Base-by-base conservation (phyloP, 1,140 invertebrate genomes). In the Theocolax elegans region DNA sequence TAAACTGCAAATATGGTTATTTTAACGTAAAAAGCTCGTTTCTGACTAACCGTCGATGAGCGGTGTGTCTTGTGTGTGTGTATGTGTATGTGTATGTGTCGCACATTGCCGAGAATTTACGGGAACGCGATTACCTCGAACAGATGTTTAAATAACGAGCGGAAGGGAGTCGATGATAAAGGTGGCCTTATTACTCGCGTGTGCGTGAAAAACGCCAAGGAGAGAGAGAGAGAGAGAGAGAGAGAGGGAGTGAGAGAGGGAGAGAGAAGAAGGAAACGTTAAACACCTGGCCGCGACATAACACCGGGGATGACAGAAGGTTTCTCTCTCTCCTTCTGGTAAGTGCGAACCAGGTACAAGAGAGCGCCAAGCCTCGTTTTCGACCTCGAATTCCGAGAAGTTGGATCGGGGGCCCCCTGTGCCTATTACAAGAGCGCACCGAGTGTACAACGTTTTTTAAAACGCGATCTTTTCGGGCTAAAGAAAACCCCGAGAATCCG, bases 91-190 rank as follows among this genome's bases (percentile, higher is more conserved):
- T n/a, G n/a, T n/a, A n/a, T n/a, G n/a, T n/a, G n/a, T n/a, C n/a
- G n/a, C n/a, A 62, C 27, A 62, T 15, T 62, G 59, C 48, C 27
- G 40, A 60, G 48, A 54, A 66, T 66, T 66, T 66, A 66, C 53
- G 53, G 53, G 54, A 66, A 44, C 15, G 23, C 51, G 38, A 58
- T 67, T 67, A 67, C 19, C 64, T 15, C 27, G 40, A 58, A 56
- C 64, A 67, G 64, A 56, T 66, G 64, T 56, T 66, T 56, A 27
- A 66, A 56, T 56, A 66, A 66, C 53, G 53, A 48, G 53, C 53
- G 53, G 35, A 56, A 54, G 63, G 54, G 35, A 8, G 29, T 3
- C 15, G 12, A 1, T 15, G 48, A 48, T 46, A 48, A 67, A 58
- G 35, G 48, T 38, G 38, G 12, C 25, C 64, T 67, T 53, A 46